Conservation (phyloP, 2,797 vertebrate species). For the Phrynocephalus forsythii region DNA sequence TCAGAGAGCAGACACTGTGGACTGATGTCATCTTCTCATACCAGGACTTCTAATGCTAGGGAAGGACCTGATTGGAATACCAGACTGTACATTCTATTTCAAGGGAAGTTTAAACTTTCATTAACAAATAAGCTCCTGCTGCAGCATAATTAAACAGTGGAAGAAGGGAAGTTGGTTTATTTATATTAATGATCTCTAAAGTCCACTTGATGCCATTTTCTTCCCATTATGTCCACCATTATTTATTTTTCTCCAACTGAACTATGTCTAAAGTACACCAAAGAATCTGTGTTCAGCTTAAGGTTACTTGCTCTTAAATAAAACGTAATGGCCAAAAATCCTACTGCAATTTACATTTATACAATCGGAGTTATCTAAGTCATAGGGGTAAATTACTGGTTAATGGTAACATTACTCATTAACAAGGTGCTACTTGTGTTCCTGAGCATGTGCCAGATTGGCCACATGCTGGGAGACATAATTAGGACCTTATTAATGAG, state of each 20-base stretch:
- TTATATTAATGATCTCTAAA: neutral
- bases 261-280: neutral
- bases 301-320: neutral
- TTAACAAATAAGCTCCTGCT: constrained; percentile 29
- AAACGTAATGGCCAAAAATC: neutral
- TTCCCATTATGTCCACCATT: neutral
- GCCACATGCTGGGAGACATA: too few relatives aligned
- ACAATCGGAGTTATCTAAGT: too few relatives aligned
- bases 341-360: too few relatives aligned
- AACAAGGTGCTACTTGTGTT: too few relatives aligned
- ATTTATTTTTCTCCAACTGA: constrained; percentile 10
- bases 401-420: too few relatives aligned
- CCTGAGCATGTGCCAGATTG: too few relatives aligned
- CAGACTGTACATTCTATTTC: constrained; percentile 45
- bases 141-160: neutral
- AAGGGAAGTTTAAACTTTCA: constrained; percentile 24
- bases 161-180: constrained; percentile 31
- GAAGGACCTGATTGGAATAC: constrained; percentile 3
- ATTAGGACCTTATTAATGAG: too few relatives aligned
- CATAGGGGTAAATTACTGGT: too few relatives aligned
- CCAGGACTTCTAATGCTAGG: constrained; percentile 12
- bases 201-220: neutral
- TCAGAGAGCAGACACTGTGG: constrained; percentile 61
- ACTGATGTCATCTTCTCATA: constrained; percentile 44
- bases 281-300: neutral